Evolutionary conservation across 1,140 invertebrate genomes (phyloP).

Genomic region (Anthonomus grandis): DNA sequence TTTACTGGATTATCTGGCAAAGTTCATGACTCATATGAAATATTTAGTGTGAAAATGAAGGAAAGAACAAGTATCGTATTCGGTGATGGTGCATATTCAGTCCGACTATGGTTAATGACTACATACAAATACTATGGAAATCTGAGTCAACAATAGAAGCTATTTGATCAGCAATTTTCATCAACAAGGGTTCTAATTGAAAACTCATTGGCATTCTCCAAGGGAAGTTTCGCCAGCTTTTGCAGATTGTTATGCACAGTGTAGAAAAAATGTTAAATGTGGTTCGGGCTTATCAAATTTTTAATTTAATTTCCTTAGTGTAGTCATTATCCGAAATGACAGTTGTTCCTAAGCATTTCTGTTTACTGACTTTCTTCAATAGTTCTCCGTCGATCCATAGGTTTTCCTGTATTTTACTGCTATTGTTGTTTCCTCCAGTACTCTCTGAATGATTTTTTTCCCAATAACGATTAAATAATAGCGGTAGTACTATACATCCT

Average conservation of each 20-base stretch:
- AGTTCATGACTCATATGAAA: slow-evolving; percentile 17
- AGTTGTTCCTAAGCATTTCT: too few relatives aligned
- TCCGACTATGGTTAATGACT: slow-evolving; percentile 37
- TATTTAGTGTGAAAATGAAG: slow-evolving; percentile 19
- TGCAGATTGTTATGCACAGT: slow-evolving; percentile 30
- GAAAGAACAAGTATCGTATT: too few relatives aligned
- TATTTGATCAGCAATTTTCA: slow-evolving; percentile 39
- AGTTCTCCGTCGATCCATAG: too few relatives aligned
- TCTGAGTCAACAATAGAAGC: slow-evolving; percentile 33
- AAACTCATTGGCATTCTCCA: slow-evolving; percentile 43
- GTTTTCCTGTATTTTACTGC: too few relatives aligned
- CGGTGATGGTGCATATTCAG: slow-evolving; percentile 45
- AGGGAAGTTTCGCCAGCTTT: slow-evolving; percentile 41
- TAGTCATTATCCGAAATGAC: too few relatives aligned
- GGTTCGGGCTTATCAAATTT: too few relatives aligned
- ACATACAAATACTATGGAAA: slow-evolving; percentile 43
- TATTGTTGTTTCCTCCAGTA: too few relatives aligned
- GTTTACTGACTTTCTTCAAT: too few relatives aligned
- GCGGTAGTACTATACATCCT: too few relatives aligned
- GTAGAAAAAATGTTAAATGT: slow-evolving; percentile 36
- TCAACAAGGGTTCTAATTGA: slow-evolving; percentile 41
- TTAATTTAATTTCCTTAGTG: too few relatives aligned
- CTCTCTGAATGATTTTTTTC: too few relatives aligned
- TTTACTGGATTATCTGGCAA: slow-evolving; percentile 15
- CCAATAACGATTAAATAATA: too few relatives aligned